phyloP scores from a whole-genome alignment of 2,797 vertebrate genomes.

The Eremophila alpestris region DNA sequence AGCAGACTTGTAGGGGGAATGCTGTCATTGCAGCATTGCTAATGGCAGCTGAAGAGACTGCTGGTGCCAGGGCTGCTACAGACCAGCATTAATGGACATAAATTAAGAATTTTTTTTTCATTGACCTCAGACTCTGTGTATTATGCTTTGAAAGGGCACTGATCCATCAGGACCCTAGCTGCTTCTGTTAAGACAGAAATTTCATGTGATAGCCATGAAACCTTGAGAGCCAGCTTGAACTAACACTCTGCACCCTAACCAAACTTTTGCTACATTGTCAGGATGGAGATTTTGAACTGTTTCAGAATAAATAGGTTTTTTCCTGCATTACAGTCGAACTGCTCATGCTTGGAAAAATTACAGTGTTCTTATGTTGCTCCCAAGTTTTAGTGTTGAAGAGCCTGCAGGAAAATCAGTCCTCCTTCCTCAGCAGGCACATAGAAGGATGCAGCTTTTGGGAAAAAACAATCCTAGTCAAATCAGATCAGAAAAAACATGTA shows the following conservation, averaged over 20 bases:
- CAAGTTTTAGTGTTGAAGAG: not conserved
- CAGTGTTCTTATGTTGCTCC: not conserved
- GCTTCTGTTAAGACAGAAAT: not conserved
- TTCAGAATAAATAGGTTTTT: not conserved
- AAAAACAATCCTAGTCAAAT: not conserved
- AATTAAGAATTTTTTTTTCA: not conserved
- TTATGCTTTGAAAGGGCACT: not conserved
- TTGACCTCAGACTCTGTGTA: not conserved
- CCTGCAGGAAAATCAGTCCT: not conserved
- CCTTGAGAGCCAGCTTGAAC: not conserved
- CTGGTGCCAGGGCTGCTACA: not conserved
- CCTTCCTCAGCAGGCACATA: not conserved
- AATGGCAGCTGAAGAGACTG: not conserved
- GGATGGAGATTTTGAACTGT: not conserved
- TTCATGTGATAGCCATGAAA: not conserved
- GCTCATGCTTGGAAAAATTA: not conserved
- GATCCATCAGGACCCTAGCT: not conserved
- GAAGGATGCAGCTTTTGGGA: not conserved
- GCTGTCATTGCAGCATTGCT: not conserved
- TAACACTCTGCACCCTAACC: not conserved
- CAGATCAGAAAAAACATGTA: not conserved
- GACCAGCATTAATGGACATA: not conserved
- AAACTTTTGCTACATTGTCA: not conserved
- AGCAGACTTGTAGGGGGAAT: not conserved
- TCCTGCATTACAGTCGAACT: not conserved